Evolutionary conservation across 2,113 vertebrate species (phyloP).

Genomic region (Datnioides undecimradiatus): DNA sequence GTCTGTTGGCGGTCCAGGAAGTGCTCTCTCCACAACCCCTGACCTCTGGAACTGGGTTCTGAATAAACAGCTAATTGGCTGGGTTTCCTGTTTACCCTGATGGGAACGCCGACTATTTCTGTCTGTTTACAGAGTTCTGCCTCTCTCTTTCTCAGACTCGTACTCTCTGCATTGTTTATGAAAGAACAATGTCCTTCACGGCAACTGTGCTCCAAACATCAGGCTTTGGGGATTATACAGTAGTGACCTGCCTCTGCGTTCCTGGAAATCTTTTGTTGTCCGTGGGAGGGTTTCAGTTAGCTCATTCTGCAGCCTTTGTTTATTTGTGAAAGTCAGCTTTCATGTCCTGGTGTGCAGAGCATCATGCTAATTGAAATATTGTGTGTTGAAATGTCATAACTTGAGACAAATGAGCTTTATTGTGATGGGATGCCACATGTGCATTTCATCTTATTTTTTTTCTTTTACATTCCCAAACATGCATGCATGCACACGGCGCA

Average conservation of each 20-base stretch:
- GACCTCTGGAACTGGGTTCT: conserved; percentile 79
- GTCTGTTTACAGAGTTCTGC: conserved; percentile 83
- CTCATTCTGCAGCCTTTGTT: conserved; percentile 59
- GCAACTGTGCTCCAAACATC: conserved; percentile 66
- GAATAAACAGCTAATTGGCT: conserved; percentile 88
- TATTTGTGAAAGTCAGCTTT: conserved; percentile 65
- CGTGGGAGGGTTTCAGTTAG: conserved; percentile 50
- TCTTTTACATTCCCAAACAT: conserved; percentile 17
- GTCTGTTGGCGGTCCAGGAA: conserved; percentile 82
- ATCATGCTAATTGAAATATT: conserved; percentile 40
- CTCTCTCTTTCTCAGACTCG: conserved; percentile 72
- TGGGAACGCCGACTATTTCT: conserved; percentile 84
- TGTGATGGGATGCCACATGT: conserved; percentile 28
- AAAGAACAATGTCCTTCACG: conserved; percentile 77
- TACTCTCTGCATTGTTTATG: conserved; percentile 75
- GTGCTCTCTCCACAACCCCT: conserved; percentile 81
- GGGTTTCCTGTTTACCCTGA: conserved; percentile 88
- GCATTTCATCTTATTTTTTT: background rate
- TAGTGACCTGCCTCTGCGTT: conserved; percentile 56
- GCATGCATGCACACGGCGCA: conserved; percentile 20
- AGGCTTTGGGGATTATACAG: conserved; percentile 55
- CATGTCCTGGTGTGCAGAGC: conserved; percentile 41
- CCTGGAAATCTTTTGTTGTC: conserved; percentile 74
- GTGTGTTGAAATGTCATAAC: conserved; percentile 42
- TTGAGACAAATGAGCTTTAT: conserved; percentile 18